Conservation (phyloP, 2,888 invertebrate species). For the Rhagium mordax region DNA sequence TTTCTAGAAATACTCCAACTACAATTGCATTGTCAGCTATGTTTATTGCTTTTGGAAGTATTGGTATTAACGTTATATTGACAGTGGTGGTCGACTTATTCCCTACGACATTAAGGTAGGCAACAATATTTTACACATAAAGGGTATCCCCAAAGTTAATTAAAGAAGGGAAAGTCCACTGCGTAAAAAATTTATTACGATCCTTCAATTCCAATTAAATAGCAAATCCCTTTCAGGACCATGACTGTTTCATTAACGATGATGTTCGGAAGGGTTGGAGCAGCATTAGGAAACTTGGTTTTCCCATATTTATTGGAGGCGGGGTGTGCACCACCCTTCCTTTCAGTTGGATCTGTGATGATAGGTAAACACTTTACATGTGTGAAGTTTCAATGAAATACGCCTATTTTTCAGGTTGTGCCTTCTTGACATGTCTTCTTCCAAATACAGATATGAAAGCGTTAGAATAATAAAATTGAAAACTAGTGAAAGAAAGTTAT, state of each 20-base stretch:
- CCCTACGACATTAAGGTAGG: conserved; percentile 78
- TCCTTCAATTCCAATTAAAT: neutral
- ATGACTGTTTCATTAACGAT: conserved; percentile 81
- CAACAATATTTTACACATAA: conserved; percentile 27
- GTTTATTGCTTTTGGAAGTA: conserved; percentile 73
- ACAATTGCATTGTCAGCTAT: conserved; percentile 69
- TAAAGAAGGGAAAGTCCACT: too few species aligned
- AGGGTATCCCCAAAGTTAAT: too few species aligned
- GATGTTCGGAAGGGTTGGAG: conserved; percentile 81
- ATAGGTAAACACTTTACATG: conserved; percentile 74
- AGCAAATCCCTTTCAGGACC: conserved; percentile 72
- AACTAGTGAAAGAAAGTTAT: neutral
- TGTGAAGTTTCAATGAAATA: neutral
- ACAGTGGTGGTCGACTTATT: conserved; percentile 78
- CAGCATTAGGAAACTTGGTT: conserved; percentile 79
- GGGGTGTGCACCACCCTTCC: conserved; percentile 82
- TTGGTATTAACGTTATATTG: conserved; percentile 76
- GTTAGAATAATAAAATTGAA: conserved; percentile 52
- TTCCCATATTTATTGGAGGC: conserved; percentile 79
- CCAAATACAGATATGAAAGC: conserved; percentile 62
- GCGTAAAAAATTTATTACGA: too few species aligned
- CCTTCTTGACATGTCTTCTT: conserved; percentile 54
- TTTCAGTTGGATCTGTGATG: conserved; percentile 77
- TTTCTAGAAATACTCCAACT: conserved; percentile 69
- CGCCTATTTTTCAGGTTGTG: conserved; percentile 54